A percentile compares a stretch with the other conserved stretches of the same genome.
phyloP scores from a whole-genome alignment of 2,797 vertebrate genomes.

The Manis crassicaudata region DNA sequence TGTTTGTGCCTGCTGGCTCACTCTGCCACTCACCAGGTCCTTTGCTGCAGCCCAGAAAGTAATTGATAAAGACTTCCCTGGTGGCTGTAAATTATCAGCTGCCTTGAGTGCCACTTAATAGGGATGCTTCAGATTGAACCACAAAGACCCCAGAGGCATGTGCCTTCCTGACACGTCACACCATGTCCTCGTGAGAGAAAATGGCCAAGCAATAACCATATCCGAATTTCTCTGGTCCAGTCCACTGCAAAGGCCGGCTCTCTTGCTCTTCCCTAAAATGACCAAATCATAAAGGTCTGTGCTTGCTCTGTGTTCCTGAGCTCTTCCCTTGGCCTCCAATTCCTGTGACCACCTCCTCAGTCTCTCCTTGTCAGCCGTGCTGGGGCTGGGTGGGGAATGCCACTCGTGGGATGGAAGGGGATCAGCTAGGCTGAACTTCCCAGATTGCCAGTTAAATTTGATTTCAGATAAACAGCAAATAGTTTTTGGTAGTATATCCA shows the following conservation, averaged over 20 bases:
- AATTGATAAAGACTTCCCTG: neutral
- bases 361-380: neutral
- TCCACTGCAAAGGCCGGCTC: neutral
- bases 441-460: neutral
- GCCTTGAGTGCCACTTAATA: neutral
- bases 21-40: neutral
- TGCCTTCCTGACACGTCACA: neutral
- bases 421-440: neutral
- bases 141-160: neutral
- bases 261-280: neutral
- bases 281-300: too few species aligned
- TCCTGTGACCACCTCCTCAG: neutral
- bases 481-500: neutral
- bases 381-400: neutral
- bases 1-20: rapidly evolving
- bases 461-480: neutral
- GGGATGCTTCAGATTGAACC: neutral
- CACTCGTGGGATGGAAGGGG: rapidly evolving
- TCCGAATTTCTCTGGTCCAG: neutral
- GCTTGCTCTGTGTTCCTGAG: rapidly evolving
- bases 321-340: neutral
- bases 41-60: neutral
- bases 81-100: neutral
- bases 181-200: neutral
- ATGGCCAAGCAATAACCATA: neutral